Evolutionary conservation across 2,797 vertebrate genomes (phyloP).

Genomic region (Notoglanidium macrostoma): DNA sequence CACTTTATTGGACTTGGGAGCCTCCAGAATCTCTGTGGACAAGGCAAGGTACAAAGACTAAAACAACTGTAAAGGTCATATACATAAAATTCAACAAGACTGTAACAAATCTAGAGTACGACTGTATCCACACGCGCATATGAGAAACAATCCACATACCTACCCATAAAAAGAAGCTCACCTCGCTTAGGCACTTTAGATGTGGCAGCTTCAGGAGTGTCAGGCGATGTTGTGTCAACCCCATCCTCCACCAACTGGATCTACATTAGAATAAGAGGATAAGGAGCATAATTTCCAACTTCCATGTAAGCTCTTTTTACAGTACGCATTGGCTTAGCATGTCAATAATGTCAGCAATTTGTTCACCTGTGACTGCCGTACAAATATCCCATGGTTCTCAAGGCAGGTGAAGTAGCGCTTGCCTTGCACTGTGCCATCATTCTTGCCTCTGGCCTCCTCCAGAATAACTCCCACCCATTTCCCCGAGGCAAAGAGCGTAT

Average conservation of each 20-base stretch:
- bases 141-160: not conserved
- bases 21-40: slow-evolving; percentile 83
- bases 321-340: too few relatives aligned
- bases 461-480: slow-evolving; percentile 98
- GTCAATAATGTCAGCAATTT: not conserved
- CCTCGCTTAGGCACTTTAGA: slow-evolving; percentile 90
- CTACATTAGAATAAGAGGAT: slow-evolving; percentile 65
- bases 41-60: slow-evolving; percentile 41
- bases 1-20: slow-evolving; percentile 85
- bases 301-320: not conserved
- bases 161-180: slow-evolving; percentile 56
- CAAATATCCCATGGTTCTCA: slow-evolving; percentile 96
- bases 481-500: slow-evolving; percentile 93
- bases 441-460: slow-evolving; percentile 95
- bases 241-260: slow-evolving; percentile 95
- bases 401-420: slow-evolving; percentile 93
- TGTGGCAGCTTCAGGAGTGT: slow-evolving; percentile 86
- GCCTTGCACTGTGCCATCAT: slow-evolving; percentile 94
- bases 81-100: not conserved
- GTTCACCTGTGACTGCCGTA: slow-evolving; percentile 91
- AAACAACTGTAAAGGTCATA: not conserved
- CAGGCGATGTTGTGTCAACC: slow-evolving; percentile 91
- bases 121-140: not conserved
- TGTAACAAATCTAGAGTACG: not conserved
- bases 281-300: not conserved